A percentile compares a stretch with the other conserved stretches of the same genome.
phyloP scores from a whole-genome alignment of 2,888 invertebrate species.

The Bombyx huttoni region DNA sequence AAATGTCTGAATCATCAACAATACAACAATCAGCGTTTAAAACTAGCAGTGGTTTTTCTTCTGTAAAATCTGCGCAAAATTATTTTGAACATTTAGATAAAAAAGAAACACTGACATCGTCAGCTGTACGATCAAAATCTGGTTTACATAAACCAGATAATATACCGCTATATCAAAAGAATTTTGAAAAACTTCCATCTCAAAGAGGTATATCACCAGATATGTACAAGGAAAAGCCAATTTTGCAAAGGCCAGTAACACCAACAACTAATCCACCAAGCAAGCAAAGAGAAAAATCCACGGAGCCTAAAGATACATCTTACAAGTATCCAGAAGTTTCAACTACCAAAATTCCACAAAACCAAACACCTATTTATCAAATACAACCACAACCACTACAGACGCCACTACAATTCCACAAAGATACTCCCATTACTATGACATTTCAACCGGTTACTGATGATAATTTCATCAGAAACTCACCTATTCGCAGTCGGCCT shows the following conservation, averaged over 20 bases:
- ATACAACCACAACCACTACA: slow-evolving; percentile 13
- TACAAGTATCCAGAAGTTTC: slow-evolving; percentile 14
- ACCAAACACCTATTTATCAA: background rate
- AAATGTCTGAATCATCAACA: slow-evolving; percentile 34
- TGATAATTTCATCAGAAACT: slow-evolving; percentile 63
- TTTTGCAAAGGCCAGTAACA: slow-evolving; percentile 52
- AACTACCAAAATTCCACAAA: slow-evolving; percentile 14
- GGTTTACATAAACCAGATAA: slow-evolving; percentile 75
- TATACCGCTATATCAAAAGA: slow-evolving; percentile 77
- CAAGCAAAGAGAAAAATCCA: slow-evolving; percentile 39
- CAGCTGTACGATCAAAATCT: slow-evolving; percentile 50
- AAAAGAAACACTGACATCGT: slow-evolving; percentile 42
- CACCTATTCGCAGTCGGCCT: slow-evolving; percentile 71
- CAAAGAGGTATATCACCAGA: slow-evolving; percentile 74
- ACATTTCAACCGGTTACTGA: slow-evolving; percentile 77
- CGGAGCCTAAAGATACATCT: slow-evolving; percentile 22
- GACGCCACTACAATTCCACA: slow-evolving; percentile 51
- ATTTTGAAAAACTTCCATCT: slow-evolving; percentile 72
- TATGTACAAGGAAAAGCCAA: slow-evolving; percentile 48
- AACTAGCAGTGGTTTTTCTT: slow-evolving; percentile 34
- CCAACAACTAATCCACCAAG: slow-evolving; percentile 51
- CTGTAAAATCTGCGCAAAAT: slow-evolving; percentile 50
- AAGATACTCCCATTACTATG: slow-evolving; percentile 69
- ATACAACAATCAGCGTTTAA: slow-evolving; percentile 33
- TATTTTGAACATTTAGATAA: slow-evolving; percentile 55